A percentile compares a stretch with the other conserved stretches of the same genome.
Evolutionary conservation across 1,140 invertebrate genomes (phyloP).

Genomic region (Fopius arisanus): DNA sequence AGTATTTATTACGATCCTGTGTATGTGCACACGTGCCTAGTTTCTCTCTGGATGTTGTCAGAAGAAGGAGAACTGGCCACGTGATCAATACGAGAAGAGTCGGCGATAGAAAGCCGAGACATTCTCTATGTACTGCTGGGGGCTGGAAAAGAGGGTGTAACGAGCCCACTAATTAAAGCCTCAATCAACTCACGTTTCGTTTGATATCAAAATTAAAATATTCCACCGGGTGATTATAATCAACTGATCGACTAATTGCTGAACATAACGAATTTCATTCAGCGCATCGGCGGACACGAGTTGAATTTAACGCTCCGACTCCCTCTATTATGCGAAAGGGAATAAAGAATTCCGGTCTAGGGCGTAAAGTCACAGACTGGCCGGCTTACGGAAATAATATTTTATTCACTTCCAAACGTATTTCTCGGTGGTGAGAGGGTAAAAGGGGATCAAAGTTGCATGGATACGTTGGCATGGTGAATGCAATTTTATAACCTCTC

Average conservation of each 20-base stretch:
- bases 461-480: slow-evolving; percentile 5
- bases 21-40: not conserved
- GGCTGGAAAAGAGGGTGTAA: not conserved
- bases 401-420: slow-evolving; percentile 16
- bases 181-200: not conserved
- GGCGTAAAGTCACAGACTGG: not conserved
- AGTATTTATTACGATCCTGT: not conserved
- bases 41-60: not conserved
- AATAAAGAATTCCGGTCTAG: not conserved
- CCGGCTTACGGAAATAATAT: slow-evolving; percentile 12
- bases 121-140: not conserved
- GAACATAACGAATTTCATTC: too few species aligned
- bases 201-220: not conserved
- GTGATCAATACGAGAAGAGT: slow-evolving; percentile 4
- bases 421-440: not conserved
- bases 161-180: not conserved
- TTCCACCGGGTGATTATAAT: not conserved
- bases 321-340: not conserved
- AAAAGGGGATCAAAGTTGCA: slow-evolving; percentile 18
- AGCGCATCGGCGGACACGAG: too few species aligned
- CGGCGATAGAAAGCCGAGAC: not conserved
- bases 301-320: not conserved
- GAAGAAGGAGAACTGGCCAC: not conserved
- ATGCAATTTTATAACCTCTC: slow-evolving; percentile 27
- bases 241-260: not conserved